Evolutionary conservation across 92 coral and sea anemone species (phyloP), one percentile per base, ranked within the genome.

Genomic region (Parazoanthus swiftii): DNA sequence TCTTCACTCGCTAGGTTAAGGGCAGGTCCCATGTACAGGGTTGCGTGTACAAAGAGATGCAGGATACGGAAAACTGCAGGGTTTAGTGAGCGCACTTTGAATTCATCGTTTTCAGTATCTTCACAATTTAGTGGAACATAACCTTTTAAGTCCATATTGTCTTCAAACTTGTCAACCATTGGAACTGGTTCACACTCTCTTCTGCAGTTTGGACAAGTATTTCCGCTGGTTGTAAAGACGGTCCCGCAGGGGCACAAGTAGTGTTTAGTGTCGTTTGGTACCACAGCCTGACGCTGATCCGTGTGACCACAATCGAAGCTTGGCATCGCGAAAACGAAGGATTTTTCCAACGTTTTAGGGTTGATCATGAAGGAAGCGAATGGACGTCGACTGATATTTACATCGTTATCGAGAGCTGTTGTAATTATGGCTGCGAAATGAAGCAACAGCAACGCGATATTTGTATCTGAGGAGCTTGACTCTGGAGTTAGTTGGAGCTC

Each of bases 31-130:
- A 88, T 85, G 75, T 89, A 89, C 72, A 89, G 50, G 48, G 88
- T 21, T 26, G 89, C 92, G 84, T 89, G 77, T 71, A 89, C 92
- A 81, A 89, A 79, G 74, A 89, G 81, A 85, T 89, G 89, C 58
- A 89, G 44, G n/a, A 88, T 81, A 18, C 92, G 89, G 74, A 50
- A 85, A 7, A 89, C 89, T 44, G 89, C 74, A 50, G 92, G 85
- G 33, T 75, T 63, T 77, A 89, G 72, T 59, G 59, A n/a, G 14
- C 84, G 38, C n/a, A 48, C 84, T 48, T 66, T 80, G 18, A 48
- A 33, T 13, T 58, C 63, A 21, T 11, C 35, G 36, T 74, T 42
- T 74, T 74, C 79, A 46, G 15, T 35, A 20, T 43, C 84, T 44
- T 46, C 84, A 48, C 8, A n/a, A 16, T n/a, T 80, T 26, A 80